Evolutionary conservation across 53 echinoderm and acorn worm genomes (phyloP).

Genomic region (Arbacia lixula): DNA sequence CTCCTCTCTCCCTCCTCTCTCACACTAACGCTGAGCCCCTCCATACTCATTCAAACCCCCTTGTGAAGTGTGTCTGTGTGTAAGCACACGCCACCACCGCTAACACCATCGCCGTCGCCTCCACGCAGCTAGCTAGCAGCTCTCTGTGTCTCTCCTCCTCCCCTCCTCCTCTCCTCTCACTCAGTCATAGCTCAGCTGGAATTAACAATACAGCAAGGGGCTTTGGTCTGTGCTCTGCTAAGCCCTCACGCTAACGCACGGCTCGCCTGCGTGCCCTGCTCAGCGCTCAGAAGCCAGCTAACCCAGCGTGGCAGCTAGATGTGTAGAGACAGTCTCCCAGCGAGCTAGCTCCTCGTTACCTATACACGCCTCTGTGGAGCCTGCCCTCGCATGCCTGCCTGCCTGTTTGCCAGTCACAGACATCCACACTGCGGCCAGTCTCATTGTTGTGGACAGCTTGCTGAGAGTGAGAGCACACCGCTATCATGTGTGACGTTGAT

Average conservation of each 20-base stretch:
- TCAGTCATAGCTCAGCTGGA: slow-evolving; percentile 35
- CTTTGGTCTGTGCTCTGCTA: slow-evolving; percentile 10
- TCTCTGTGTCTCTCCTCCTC: background rate
- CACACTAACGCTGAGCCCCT: slow-evolving; percentile 15
- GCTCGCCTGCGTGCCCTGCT: background rate
- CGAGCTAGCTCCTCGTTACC: slow-evolving; percentile 1
- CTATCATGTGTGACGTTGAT: slow-evolving; percentile 43
- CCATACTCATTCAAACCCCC: slow-evolving; percentile 14
- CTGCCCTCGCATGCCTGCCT: background rate
- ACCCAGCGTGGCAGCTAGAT: background rate
- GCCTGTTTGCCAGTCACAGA: background rate
- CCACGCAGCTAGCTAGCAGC: background rate
- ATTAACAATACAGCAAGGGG: slow-evolving; percentile 22
- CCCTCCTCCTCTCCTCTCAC: slow-evolving; percentile 8
- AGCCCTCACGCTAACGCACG: background rate
- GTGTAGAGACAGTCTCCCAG: background rate
- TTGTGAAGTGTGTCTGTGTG: slow-evolving; percentile 35
- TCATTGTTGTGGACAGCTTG: slow-evolving; percentile 28
- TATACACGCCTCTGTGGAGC: slow-evolving; percentile 2
- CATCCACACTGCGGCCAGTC: background rate
- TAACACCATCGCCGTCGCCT: background rate
- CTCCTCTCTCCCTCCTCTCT: slow-evolving; percentile 10
- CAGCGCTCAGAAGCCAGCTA: background rate
- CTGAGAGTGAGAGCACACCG: slow-evolving; percentile 6
- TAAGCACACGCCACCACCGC: background rate